Percentiles rank a stretch among this genome's conserved stretches.
phyloP scores from a whole-genome alignment of 2,888 invertebrate genomes.

The Agonopterix heracliana region DNA sequence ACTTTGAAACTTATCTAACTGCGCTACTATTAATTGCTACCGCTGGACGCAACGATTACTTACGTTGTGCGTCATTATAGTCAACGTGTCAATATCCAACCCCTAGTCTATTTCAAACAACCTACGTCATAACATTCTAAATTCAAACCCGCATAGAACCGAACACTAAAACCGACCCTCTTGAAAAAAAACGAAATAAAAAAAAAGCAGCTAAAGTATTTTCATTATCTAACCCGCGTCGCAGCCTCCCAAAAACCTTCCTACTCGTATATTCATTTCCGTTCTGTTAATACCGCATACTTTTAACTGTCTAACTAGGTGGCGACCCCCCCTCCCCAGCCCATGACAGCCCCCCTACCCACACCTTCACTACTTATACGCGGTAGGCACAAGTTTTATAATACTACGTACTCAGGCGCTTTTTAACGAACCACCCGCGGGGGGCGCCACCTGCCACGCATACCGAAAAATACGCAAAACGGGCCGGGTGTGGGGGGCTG shows the following conservation, averaged over 20 bases:
- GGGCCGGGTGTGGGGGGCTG: conserved; percentile 45
- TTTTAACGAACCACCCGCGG: conserved; percentile 70
- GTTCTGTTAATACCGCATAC: conserved; percentile 76
- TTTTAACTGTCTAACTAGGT: conserved; percentile 77
- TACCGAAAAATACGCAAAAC: conserved; percentile 73
- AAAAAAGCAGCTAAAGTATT: conserved; percentile 58
- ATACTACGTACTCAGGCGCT: conserved; percentile 74
- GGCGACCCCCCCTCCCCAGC: conserved; percentile 29
- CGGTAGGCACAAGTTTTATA: conserved; percentile 76
- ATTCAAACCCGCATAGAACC: background rate
- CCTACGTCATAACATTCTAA: too few species aligned
- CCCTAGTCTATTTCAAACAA: too few species aligned
- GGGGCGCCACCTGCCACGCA: conserved; percentile 71
- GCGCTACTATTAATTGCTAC: too few species aligned
- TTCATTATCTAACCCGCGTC: conserved; percentile 72
- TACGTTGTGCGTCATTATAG: too few species aligned
- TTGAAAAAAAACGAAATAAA: conserved; percentile 38
- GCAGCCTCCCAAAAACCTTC: conserved; percentile 67
- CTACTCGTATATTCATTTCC: conserved; percentile 76
- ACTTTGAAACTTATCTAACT: too few species aligned
- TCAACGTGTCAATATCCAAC: too few species aligned
- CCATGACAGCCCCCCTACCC: conserved; percentile 26
- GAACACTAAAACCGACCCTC: conserved; percentile 16
- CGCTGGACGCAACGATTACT: too few species aligned
- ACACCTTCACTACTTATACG: conserved; percentile 71